Percentiles rank a stretch among this genome's conserved stretches.
Conservation (phyloP, 2,113 vertebrate species). For the Marmota monax region DNA sequence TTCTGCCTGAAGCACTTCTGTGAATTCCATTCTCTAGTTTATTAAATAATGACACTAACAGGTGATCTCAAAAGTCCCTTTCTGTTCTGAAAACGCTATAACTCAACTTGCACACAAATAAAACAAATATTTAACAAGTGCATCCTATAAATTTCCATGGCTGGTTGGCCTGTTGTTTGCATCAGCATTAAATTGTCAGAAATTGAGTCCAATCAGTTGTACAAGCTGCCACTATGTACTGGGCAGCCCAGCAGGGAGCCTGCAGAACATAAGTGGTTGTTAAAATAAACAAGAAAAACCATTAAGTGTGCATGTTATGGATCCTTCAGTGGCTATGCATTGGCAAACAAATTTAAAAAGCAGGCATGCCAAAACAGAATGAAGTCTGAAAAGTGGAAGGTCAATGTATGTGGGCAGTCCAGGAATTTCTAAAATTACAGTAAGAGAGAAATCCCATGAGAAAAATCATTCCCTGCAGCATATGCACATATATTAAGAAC, state of each 20-base stretch:
- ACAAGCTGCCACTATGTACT: too few relatives aligned
- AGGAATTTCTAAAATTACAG: background rate
- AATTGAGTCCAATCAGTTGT: background rate
- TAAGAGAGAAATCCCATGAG: background rate
- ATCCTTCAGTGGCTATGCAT: background rate
- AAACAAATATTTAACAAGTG: slow-evolving; percentile 7
- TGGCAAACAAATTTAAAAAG: background rate
- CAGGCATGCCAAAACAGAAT: background rate
- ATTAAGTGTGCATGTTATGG: background rate
- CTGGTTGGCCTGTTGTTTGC: background rate
- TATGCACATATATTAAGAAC: background rate
- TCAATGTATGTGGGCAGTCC: accelerated
- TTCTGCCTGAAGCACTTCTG: background rate
- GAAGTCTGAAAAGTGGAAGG: background rate
- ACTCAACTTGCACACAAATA: background rate
- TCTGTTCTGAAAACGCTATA: background rate
- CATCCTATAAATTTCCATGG: background rate
- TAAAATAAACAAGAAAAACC: background rate
- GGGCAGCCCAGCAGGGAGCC: background rate
- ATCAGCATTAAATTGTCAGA: background rate
- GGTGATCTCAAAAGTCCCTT: background rate
- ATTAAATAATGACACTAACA: background rate
- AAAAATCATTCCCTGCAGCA: background rate
- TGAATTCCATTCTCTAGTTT: background rate
- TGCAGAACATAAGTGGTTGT: background rate